Percentiles rank a stretch among this genome's conserved stretches.
These are phyloP conservation scores for Parasteatoda lunata DNA, from an alignment of 2,888 invertebrate genomes.

Conservation along the genomic window DNA sequence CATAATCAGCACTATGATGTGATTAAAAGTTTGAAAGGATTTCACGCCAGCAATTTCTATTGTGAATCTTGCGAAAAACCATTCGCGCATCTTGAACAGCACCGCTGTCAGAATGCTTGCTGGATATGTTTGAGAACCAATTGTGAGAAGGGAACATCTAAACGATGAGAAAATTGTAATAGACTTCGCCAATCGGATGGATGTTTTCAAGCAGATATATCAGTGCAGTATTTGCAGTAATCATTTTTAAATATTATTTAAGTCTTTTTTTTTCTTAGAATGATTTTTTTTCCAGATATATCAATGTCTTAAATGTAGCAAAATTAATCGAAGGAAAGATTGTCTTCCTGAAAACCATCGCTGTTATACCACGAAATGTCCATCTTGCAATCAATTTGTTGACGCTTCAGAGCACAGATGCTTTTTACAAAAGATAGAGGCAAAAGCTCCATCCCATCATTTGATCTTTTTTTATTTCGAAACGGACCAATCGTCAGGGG, in stretches of 20 bases:
- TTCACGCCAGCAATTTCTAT: neutral
- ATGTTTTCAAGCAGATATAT: too few species aligned
- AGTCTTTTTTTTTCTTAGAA: too few species aligned
- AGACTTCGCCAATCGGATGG: too few species aligned
- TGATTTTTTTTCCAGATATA: too few species aligned
- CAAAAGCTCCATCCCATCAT: neutral
- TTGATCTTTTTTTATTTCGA: slow-evolving; percentile 24
- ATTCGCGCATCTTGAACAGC: neutral
- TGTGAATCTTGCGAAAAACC: slow-evolving; percentile 6
- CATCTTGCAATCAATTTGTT: neutral
- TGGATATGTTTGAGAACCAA: neutral
- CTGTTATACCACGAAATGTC: neutral
- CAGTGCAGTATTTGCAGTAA: too few species aligned
- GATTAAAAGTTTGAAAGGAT: slow-evolving; percentile 1
- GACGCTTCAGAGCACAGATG: neutral
- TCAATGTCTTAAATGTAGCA: too few species aligned
- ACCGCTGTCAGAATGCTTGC: neutral
- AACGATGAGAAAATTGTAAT: too few species aligned
- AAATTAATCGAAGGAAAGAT: neutral
- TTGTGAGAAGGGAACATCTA: too few species aligned
- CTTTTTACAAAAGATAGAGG: neutral
- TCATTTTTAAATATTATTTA: too few species aligned
- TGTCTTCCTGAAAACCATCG: neutral
- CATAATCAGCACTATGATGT: slow-evolving; percentile 11
- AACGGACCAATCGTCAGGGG: slow-evolving; percentile 16